Evolutionary conservation across 35 echinoderm and acorn worm genomes (phyloP), one percentile per base, ranked within the genome.

Genomic region (Holothuria glaberrima): DNA sequence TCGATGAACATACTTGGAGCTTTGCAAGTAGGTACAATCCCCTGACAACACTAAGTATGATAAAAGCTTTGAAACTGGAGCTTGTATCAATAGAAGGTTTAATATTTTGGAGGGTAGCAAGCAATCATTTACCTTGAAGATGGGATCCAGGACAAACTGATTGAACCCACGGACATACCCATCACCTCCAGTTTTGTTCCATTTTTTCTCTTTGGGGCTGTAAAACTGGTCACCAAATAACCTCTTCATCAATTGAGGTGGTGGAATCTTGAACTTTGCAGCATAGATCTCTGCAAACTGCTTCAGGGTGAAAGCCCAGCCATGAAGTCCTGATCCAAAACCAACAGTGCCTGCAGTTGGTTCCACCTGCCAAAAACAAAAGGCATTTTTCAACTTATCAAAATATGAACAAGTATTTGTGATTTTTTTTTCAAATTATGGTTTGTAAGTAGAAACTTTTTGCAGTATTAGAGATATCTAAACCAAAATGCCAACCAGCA

Each of bases 251-350:
- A 99, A 44, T 67, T 99, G 95, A 48, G 88, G 71, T 48, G 97
- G 90, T 46, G 93, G 91, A 29, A 99, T 95, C 71, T 99, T 99
- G 91, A 99, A 99, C 68, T 99, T 99, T 36, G 19, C 22, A 13
- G 93, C 45, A 54, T 99, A 99, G n/a, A 99, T 91, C 80, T 99
- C 97, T 29, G 97, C 97, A 93, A 99, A 99, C 89, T 99, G 97
- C 78, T 99, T 94, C 66, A 99, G 76, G 32, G 97, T 99, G 83
- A 99, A 99, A 29, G 80, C 80, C 94, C 94, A 97, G 22, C 97
- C 97, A 34, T 99, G 97, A 48, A 99, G 88, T 9, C 97, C 97
- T 84, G 97, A 99, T 21, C 97, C 97, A 80, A 99, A 99, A 0
- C 97, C 97, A 75, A 99, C 97, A 19, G 97, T 99, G 29, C 97